phyloP scores from a whole-genome alignment of 2,888 invertebrate species.

The Torymus tubicola region DNA sequence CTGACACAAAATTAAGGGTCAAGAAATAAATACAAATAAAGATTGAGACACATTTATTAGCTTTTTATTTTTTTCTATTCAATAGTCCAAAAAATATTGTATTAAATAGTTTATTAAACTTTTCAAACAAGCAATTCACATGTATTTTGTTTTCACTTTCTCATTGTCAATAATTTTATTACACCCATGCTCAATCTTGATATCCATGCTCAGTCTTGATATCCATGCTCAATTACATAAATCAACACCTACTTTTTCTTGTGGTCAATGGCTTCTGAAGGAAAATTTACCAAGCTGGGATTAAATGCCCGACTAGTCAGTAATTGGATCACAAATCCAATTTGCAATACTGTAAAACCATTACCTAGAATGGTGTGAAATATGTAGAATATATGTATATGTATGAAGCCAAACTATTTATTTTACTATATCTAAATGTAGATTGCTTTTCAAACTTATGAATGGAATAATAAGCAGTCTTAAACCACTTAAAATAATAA shows the following conservation, averaged over 20 bases:
- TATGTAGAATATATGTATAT: constrained; percentile 35
- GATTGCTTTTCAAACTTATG: neutral
- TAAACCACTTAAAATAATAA: neutral
- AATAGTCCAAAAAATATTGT: neutral
- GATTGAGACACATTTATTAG: neutral
- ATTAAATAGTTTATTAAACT: neutral
- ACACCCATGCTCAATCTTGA: constrained; percentile 10
- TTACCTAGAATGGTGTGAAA: constrained; percentile 55
- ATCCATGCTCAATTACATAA: constrained; percentile 47
- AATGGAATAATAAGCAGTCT: constrained; percentile 5
- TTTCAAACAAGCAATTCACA: constrained; percentile 2
- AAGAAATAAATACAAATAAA: no score
- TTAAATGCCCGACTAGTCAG: constrained; percentile 37
- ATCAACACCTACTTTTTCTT: constrained; percentile 47
- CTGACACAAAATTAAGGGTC: neutral
- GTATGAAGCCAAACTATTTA: constrained; percentile 46
- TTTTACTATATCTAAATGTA: constrained; percentile 24
- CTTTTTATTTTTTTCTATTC: constrained; percentile 9
- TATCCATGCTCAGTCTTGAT: constrained; percentile 11
- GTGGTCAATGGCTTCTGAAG: constrained; percentile 52
- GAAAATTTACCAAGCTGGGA: constrained; percentile 47
- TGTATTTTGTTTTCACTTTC: neutral
- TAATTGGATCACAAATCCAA: constrained; percentile 64
- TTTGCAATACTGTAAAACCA: constrained; percentile 59
- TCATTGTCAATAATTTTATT: neutral